Percentiles rank a stretch among this genome's conserved stretches.
Evolutionary conservation across 2,797 vertebrate species (phyloP).

Genomic region (Hippoglossus hippoglossus): DNA sequence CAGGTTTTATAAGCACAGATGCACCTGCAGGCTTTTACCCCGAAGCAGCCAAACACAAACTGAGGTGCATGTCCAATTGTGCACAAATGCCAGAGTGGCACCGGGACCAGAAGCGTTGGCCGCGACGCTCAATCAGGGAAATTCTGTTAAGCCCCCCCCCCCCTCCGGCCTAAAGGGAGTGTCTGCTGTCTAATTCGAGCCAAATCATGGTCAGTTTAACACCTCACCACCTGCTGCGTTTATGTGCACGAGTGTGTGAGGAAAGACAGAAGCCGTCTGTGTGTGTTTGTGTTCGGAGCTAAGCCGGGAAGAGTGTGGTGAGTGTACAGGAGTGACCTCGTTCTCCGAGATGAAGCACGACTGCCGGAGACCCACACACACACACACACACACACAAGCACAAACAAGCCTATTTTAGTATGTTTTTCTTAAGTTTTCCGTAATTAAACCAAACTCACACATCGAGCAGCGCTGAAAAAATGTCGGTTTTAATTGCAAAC

Average conservation of each 20-base stretch:
- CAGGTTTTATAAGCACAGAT: constrained; percentile 12
- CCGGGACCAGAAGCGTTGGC: constrained; percentile 42
- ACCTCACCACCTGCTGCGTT: constrained; percentile 66
- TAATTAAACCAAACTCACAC: not conserved
- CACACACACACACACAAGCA: not conserved
- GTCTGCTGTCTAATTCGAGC: constrained; percentile 54
- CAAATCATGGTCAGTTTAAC: constrained; percentile 72
- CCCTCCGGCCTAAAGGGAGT: constrained; percentile 41
- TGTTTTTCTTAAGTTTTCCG: not conserved
- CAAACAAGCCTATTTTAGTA: not conserved
- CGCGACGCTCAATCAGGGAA: constrained; percentile 54
- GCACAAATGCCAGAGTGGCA: constrained; percentile 37
- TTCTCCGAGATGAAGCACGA: constrained; percentile 14
- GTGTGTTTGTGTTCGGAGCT: constrained; percentile 13
- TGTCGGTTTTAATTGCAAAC: constrained; percentile 33
- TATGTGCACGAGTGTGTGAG: constrained; percentile 30
- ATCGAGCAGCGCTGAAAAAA: constrained; percentile 11
- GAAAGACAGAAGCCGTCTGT: constrained; percentile 2
- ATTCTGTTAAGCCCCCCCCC: constrained; percentile 61
- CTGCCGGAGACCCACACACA: not conserved
- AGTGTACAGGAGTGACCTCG: constrained; percentile 22
- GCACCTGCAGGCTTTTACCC: constrained; percentile 25
- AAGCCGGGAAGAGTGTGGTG: constrained; percentile 18
- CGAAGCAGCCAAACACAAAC: constrained; percentile 22
- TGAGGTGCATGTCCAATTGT: constrained; percentile 17